Conservation (phyloP, 1,140 invertebrate genomes). For the Nylanderia fulva region DNA sequence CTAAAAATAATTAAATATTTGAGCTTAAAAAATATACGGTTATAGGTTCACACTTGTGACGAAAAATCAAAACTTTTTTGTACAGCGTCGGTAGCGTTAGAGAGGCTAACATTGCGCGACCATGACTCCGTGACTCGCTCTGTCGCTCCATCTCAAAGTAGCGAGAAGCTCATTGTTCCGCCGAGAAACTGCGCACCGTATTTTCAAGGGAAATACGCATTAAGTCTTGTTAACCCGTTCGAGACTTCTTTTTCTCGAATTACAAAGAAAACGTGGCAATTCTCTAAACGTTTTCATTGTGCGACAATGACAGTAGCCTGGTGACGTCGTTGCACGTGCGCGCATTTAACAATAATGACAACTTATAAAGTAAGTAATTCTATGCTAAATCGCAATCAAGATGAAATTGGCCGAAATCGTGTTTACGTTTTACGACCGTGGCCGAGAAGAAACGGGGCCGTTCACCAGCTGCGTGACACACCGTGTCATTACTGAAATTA, state of each 20-base stretch:
- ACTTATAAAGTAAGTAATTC: constrained; percentile 20
- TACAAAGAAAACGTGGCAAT: constrained; percentile 1
- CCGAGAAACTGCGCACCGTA: not conserved
- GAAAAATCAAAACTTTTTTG: constrained; percentile 4
- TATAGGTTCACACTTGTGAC: not conserved
- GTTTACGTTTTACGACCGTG: constrained; percentile 32
- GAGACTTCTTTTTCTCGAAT: constrained; percentile 16
- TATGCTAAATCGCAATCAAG: constrained; percentile 32
- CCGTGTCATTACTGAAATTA: constrained; percentile 55
- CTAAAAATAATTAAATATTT: not conserved
- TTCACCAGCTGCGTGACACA: constrained; percentile 39
- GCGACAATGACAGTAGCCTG: not conserved
- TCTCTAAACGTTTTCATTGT: not conserved
- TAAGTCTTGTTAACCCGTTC: not conserved
- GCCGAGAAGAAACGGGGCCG: constrained; percentile 36
- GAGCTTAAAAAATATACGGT: not conserved
- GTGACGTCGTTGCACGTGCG: constrained; percentile 28
- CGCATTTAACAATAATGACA: constrained; percentile 45
- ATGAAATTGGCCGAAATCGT: constrained; percentile 40
- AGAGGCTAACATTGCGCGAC: not conserved
- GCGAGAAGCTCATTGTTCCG: constrained; percentile 15
- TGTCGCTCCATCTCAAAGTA: constrained; percentile 13
- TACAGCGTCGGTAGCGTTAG: constrained; percentile 29
- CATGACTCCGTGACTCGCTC: constrained; percentile 38
- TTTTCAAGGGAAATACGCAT: not conserved